phyloP scores from a whole-genome alignment of 2,888 invertebrate species.

The Cenopis cana region DNA sequence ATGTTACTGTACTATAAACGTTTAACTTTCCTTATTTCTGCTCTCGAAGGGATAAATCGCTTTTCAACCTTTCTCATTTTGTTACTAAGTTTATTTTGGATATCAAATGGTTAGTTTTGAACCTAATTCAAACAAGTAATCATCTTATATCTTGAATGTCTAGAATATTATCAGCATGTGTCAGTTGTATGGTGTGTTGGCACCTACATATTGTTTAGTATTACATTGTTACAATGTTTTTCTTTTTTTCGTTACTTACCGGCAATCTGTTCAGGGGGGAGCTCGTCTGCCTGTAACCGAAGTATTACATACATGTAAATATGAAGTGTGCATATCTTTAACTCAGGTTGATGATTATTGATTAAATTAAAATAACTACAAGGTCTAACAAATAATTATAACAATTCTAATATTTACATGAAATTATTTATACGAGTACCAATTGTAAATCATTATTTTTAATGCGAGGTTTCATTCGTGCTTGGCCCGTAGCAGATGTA shows the following conservation, averaged over 20 bases:
- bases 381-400: not conserved
- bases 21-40: too few species aligned
- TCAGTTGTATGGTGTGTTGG: too few species aligned
- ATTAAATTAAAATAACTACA: not conserved
- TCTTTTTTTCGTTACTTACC: conserved; percentile 86
- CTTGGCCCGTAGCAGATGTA: not conserved
- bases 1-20: too few species aligned
- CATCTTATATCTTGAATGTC: not conserved
- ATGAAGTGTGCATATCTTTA: not conserved
- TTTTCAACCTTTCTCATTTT: too few species aligned
- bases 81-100: too few species aligned
- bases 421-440: not conserved
- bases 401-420: not conserved
- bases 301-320: conserved; percentile 35
- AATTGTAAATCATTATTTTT: not conserved
- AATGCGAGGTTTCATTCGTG: not conserved
- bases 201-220: not conserved
- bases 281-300: conserved; percentile 92
- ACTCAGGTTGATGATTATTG: not conserved
- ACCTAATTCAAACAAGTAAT: conserved; percentile 4
- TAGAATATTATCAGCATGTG: too few species aligned
- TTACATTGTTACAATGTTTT: not conserved
- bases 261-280: conserved; percentile 96
- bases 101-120: not conserved
- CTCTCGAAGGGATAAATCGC: too few species aligned